Evolutionary conservation across 2,797 vertebrate genomes (phyloP).

Genomic region (Rhinoraja longicauda): DNA sequence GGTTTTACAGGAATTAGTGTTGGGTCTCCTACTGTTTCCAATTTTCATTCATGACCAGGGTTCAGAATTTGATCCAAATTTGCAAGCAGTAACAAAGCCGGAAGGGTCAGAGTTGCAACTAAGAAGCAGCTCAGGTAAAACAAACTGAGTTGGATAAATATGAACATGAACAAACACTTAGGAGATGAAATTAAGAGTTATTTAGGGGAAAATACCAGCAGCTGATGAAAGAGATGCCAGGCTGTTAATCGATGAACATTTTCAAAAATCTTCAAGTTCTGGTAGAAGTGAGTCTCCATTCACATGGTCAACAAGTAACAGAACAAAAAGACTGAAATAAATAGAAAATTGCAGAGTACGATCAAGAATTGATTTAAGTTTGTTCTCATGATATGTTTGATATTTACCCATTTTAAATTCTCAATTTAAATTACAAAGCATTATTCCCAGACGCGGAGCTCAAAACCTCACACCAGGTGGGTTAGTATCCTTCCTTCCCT

Average conservation of each 20-base stretch:
- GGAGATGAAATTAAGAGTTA: not conserved
- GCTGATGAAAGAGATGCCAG: not conserved
- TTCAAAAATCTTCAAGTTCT: not conserved
- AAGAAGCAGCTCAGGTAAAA: not conserved
- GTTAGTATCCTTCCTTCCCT: not conserved
- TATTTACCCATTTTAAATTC: too few relatives aligned
- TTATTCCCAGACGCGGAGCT: not conserved
- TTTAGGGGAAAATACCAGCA: not conserved
- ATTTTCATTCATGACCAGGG: constrained; percentile 8
- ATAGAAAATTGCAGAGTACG: not conserved
- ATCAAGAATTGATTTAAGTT: not conserved
- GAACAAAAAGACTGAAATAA: not conserved
- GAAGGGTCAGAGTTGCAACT: not conserved
- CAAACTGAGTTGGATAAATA: not conserved
- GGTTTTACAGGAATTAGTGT: not conserved
- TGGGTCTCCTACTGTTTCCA: not conserved
- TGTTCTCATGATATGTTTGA: not conserved
- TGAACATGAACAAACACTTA: not conserved
- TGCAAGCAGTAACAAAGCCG: not conserved
- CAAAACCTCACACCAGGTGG: not conserved
- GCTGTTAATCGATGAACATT: not conserved
- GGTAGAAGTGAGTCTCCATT: not conserved
- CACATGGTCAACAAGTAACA: too few relatives aligned
- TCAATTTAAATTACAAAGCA: not conserved
- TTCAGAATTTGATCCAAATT: not conserved